phyloP scores from a whole-genome alignment of 2,888 invertebrate species.

The Hymenopus coronatus region DNA sequence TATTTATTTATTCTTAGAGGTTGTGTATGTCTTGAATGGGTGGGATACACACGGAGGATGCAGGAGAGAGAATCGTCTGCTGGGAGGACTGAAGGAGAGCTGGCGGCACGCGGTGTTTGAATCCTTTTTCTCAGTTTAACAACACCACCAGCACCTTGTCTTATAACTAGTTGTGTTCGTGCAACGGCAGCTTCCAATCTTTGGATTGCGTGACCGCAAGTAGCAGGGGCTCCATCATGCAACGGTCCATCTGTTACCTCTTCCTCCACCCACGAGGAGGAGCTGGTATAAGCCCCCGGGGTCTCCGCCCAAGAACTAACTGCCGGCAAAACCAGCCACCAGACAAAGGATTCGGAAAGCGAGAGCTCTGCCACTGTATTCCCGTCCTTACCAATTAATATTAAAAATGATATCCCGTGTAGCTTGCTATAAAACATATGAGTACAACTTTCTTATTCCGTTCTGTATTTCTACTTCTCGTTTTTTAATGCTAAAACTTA shows the following conservation, averaged over 20 bases:
- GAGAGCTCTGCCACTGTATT: neutral
- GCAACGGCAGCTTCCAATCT: slow-evolving; percentile 19
- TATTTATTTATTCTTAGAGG: neutral
- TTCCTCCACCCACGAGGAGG: slow-evolving; percentile 16
- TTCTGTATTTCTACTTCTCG: neutral
- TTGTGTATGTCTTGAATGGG: neutral
- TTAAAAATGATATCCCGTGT: neutral
- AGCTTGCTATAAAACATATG: neutral
- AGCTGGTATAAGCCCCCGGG: neutral
- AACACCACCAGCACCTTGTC: neutral
- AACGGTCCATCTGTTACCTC: slow-evolving; percentile 12
- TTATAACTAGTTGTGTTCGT: neutral
- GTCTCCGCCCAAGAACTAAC: neutral
- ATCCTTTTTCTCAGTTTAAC: neutral
- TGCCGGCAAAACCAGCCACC: neutral
- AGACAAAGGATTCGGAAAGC: neutral
- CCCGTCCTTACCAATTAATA: neutral
- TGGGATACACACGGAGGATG: neutral
- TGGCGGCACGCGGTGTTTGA: neutral
- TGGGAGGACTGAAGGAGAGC: neutral
- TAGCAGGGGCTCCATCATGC: slow-evolving; percentile 14
- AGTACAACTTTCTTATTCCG: neutral
- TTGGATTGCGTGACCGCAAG: slow-evolving; percentile 14
- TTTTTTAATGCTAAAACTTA: too few species aligned
- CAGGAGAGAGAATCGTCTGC: neutral